Percentiles rank a stretch among this genome's conserved stretches.
Conservation (phyloP, 2,797 vertebrate genomes). For the Tinamus major region DNA sequence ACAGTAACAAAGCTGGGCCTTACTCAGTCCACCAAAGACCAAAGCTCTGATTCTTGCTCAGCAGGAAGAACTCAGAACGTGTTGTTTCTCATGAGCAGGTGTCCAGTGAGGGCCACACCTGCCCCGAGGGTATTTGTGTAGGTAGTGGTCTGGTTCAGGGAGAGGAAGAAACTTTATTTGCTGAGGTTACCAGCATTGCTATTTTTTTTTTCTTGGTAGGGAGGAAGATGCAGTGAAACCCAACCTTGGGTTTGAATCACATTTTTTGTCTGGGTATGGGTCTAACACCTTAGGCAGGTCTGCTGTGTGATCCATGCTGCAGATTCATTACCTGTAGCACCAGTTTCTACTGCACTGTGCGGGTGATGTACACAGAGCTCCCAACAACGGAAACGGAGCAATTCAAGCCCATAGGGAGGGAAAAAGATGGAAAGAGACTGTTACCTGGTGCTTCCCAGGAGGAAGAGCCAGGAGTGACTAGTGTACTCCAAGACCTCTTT, state of each 20-base stretch:
- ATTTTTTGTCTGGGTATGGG: background rate
- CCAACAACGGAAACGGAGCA: background rate
- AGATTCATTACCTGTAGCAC: background rate
- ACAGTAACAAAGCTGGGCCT: background rate
- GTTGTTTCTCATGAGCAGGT: background rate
- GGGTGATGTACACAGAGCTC: background rate
- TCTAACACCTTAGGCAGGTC: background rate
- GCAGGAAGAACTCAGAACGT: background rate
- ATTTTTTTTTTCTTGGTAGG: background rate
- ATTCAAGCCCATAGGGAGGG: background rate
- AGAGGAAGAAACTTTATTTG: background rate
- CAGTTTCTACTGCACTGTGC: background rate
- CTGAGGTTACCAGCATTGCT: background rate
- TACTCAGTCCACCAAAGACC: background rate
- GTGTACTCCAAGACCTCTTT: background rate
- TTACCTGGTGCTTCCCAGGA: background rate
- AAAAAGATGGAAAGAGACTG: background rate
- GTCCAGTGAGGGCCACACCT: background rate
- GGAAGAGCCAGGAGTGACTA: background rate
- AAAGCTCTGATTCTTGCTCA: constrained; percentile 33
- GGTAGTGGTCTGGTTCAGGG: background rate
- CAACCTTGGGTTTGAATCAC: background rate
- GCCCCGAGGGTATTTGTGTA: background rate
- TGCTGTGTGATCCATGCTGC: background rate
- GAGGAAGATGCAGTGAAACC: background rate